Evolutionary conservation across 2,797 vertebrate genomes (phyloP), one percentile per base, ranked within the genome.

Genomic region (Monodelphis domestica): DNA sequence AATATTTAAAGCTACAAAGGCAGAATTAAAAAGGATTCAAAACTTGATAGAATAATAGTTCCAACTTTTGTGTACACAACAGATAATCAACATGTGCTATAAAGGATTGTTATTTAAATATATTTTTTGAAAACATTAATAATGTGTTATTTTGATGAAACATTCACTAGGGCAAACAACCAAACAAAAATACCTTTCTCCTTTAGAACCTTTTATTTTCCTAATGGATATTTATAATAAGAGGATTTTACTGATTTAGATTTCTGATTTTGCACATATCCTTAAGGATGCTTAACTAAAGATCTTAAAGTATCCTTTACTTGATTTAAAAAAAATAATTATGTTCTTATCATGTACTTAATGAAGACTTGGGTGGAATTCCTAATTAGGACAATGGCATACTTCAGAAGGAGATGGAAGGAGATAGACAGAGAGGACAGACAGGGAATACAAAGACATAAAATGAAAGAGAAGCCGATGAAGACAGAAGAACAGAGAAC

Each of bases 31-130:
- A 51, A 95, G 89, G 92, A 95, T 93, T 78, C 91, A 51, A 2
- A 94, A 54, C 93, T 93, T 96, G 29, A 78, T 93, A 55, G 89
- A 93, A 94, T 24, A 97, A 52, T 54, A 87, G 28, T 30, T 50
- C 52, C 78, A 93, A 95, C 92, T 56, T 54, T 53, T 90, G 88
- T 53, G 15, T n/a, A 95, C 90, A 91, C 87, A 92, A 45, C 14
- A 92, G 55, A 92, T 94, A 94, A 38, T 78, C 70, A 45, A 26
- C 70, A 78, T 59, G 9, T 63, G 53, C 5, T 59, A 54, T 87
- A 70, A 14, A 92, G 30, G 28, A 52, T 90, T 96, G 96, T 57
- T 91, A 91, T 94, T 89, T 95, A 90, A 92, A 92, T 90, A 92
- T 94, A 95, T 90, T 90, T 15, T 33, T 89, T 56, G 26, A 63